phyloP scores from a whole-genome alignment of 1,140 invertebrate species.

The Microplitis demolitor region DNA sequence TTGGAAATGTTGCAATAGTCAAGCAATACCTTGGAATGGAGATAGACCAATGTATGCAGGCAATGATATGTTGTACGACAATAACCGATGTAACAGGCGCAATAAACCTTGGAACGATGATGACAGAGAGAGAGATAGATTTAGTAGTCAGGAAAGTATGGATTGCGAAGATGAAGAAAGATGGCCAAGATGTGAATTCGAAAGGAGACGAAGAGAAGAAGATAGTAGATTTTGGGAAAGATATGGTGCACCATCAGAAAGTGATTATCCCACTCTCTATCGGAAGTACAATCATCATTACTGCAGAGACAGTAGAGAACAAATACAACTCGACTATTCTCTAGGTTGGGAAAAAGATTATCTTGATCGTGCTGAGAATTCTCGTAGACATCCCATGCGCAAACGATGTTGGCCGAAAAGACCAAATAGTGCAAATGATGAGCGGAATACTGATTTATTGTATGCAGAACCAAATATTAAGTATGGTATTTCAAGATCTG shows the following conservation, averaged over 20 bases:
- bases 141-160: slow-evolving; percentile 63
- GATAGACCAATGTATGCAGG: slow-evolving; percentile 28
- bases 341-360: slow-evolving; percentile 46
- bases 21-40: slow-evolving; percentile 47
- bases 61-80: slow-evolving; percentile 49
- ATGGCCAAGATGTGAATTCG: slow-evolving; percentile 53
- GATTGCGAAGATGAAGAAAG: slow-evolving; percentile 59
- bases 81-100: slow-evolving; percentile 51
- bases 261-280: slow-evolving; percentile 37
- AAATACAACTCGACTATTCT: slow-evolving; percentile 48
- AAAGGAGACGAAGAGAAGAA: slow-evolving; percentile 53
- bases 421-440: slow-evolving; percentile 66
- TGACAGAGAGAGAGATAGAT: slow-evolving; percentile 48
- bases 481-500: slow-evolving; percentile 55
- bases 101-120: slow-evolving; percentile 54
- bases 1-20: slow-evolving; percentile 53
- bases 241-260: slow-evolving; percentile 25
- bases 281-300: slow-evolving; percentile 49
- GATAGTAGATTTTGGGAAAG: slow-evolving; percentile 48
- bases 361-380: slow-evolving; percentile 41
- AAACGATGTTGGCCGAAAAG: slow-evolving; percentile 68
- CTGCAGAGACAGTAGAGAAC: slow-evolving; percentile 44
- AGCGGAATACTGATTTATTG: slow-evolving; percentile 48
- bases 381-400: slow-evolving; percentile 55
- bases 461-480: slow-evolving; percentile 48